phyloP scores from a whole-genome alignment of 2,113 vertebrate genomes.

The Tamias sibiricus region DNA sequence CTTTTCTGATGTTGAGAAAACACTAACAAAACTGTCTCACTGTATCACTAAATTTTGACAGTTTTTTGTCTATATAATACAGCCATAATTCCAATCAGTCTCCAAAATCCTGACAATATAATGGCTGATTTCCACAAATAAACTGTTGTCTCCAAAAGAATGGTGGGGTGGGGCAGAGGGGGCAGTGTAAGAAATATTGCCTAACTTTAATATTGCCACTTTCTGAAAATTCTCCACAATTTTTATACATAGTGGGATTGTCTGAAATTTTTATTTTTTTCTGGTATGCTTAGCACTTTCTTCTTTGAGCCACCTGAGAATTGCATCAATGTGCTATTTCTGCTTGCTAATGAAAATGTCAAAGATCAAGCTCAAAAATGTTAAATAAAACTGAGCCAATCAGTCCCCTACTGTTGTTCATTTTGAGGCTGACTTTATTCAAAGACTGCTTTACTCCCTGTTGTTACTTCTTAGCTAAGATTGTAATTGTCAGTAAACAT shows the following conservation, averaged over 20 bases:
- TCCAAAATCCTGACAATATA: background rate
- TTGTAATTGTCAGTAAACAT: conserved; percentile 76
- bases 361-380: conserved; percentile 68
- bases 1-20: background rate
- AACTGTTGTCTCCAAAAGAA: background rate
- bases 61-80: background rate
- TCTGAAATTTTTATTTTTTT: conserved; percentile 47
- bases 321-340: conserved; percentile 44
- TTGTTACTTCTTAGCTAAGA: conserved; percentile 63
- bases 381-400: conserved; percentile 75
- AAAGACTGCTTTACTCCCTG: conserved; percentile 56
- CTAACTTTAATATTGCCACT: background rate
- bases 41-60: background rate
- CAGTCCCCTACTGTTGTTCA: conserved; percentile 74
- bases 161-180: background rate
- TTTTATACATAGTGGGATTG: background rate
- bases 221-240: background rate
- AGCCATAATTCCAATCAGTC: background rate
- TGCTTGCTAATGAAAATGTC: conserved; percentile 75
- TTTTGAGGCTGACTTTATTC: conserved; percentile 61
- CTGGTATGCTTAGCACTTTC: background rate
- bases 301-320: conserved; percentile 32
- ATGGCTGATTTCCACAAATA: background rate
- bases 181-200: background rate
- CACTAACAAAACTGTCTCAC: background rate